These are phyloP conservation scores for Gymnothorax reevesii DNA, from an alignment of 2,797 vertebrate species.

Conservation along the genomic window DNA sequence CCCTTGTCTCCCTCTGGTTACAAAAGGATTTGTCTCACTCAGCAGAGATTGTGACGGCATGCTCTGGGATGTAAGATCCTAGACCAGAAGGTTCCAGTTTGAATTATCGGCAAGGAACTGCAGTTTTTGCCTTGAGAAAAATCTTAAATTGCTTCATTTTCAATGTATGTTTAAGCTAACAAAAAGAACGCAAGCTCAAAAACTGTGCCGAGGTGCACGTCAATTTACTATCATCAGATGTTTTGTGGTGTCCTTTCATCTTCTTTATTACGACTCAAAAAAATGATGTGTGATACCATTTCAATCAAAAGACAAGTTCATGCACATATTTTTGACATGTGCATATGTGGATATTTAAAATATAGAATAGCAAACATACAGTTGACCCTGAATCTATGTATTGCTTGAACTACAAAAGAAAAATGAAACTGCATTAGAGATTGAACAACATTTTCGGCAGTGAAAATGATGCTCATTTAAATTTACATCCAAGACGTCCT, in stretches of 20 bases:
- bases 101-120: not conserved
- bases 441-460: not conserved
- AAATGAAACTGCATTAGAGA: not conserved
- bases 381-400: not conserved
- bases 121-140: not conserved
- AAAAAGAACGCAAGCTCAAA: not conserved
- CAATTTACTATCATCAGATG: not conserved
- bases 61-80: not conserved
- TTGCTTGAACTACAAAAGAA: not conserved
- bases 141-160: not conserved
- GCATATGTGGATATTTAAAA: not conserved
- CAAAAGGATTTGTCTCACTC: not conserved
- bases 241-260: not conserved
- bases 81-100: not conserved
- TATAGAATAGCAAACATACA: not conserved
- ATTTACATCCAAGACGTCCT: not conserved
- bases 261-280: not conserved
- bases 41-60: not conserved
- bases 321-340: not conserved
- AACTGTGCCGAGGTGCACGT: not conserved
- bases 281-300: not conserved
- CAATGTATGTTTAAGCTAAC: not conserved
- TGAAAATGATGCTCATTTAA: not conserved
- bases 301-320: not conserved
- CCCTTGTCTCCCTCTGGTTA: not conserved